Base-by-base conservation (phyloP, 2,113 vertebrate species). In the Heteronetta atricapilla region DNA sequence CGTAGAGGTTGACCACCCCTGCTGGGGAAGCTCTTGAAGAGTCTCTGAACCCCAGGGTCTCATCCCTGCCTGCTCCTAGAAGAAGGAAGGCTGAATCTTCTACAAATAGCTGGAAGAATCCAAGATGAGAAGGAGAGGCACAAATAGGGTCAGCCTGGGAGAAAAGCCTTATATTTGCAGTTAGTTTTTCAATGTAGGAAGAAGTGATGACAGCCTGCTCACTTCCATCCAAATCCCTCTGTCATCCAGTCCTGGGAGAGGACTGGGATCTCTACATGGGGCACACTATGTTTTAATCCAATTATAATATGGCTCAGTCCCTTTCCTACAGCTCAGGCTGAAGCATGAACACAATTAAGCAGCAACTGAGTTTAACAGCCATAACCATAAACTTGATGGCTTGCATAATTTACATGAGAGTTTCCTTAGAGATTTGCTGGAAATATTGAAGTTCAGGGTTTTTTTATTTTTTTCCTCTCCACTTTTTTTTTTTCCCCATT, bases 201-300 rank as follows among this genome's bases (percentile, higher is more conserved):
- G 53, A 94, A 66, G 91, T 74, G 89, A 93, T 91, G 91, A 95
- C 95, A 97, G 78, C 79, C 28, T 59, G 63, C 85, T 94, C 33
- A 19, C 20, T 95, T 89, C 59, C n/a, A 82, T 94, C 55, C 87
- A 94, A 93, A 89, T 88, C 36, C 59, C 25, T 91, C 78, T 94
- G 58, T 95, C 95, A 77, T 95, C 87, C 66, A 85, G 72, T 79
- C 84, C 86, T 91, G 91, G 66, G 94, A 94, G 75, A 89, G 36
- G 59, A 94, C 13, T 23, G 76, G 40, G 55, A 46, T 93, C 79
- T 94, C 89, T 95, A 91, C 75, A 79, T 89, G 58, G 89, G 89
- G 63, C 82, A 93, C 22, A 59, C 87, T 89, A 33, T 88, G 86
- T 92, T 91, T 94, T 86, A 95, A 97, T 94, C 85, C 79, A 86